Conservation (phyloP, 2,113 vertebrate species). For the Pungitius pungitius region DNA sequence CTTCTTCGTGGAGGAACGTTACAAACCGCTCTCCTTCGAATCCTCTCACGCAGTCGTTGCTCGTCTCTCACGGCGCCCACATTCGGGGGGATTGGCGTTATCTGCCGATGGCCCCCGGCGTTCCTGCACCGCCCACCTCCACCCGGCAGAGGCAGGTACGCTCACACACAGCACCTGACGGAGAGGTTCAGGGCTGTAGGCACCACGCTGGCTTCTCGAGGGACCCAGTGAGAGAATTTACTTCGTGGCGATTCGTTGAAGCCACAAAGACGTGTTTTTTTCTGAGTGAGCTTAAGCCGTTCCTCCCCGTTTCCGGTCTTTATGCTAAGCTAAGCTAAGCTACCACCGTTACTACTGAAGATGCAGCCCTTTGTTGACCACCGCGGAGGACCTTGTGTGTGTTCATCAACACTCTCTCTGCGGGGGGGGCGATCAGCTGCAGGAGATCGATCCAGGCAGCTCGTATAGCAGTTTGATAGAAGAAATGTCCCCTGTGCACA, state of each 20-base stretch:
- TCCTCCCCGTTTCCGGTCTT: neutral
- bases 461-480: neutral
- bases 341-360: slow-evolving; percentile 29
- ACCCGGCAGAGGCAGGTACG: slow-evolving; percentile 23
- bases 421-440: neutral
- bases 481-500: too few species aligned
- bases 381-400: neutral
- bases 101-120: slow-evolving; percentile 12
- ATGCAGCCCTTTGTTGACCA: neutral
- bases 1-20: too few species aligned
- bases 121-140: slow-evolving; percentile 21
- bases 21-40: too few species aligned
- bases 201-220: too few species aligned
- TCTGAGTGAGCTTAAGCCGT: neutral
- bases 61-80: slow-evolving; percentile 9
- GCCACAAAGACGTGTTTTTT: too few species aligned
- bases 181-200: slow-evolving; percentile 7
- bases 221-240: neutral
- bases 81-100: slow-evolving; percentile 40
- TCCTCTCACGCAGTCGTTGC: too few species aligned
- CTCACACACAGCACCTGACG: slow-evolving; percentile 28
- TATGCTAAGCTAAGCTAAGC: slow-evolving; percentile 3
- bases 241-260: too few species aligned
- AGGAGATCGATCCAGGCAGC: neutral
- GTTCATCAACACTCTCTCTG: slow-evolving; percentile 9